phyloP scores from a whole-genome alignment of 2,888 invertebrate species.

The Harpalus rubripes region DNA sequence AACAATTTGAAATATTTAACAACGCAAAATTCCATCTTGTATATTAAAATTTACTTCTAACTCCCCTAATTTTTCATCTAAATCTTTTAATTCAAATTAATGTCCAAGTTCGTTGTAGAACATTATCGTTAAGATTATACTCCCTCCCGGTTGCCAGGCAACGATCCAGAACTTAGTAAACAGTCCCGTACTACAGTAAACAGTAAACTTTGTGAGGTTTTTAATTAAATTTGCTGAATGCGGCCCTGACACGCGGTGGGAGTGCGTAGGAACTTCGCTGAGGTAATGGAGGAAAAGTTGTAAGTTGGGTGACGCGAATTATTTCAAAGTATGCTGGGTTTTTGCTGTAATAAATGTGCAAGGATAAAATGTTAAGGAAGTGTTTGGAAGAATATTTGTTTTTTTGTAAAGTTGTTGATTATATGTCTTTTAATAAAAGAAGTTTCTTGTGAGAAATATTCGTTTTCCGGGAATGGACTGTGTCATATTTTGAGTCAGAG shows the following conservation, averaged over 20 bases:
- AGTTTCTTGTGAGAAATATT: background rate
- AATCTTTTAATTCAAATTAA: constrained; percentile 16
- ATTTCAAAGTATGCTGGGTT: background rate
- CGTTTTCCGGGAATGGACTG: too few relatives aligned
- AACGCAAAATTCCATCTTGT: background rate
- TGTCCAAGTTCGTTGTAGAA: background rate
- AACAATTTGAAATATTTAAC: background rate
- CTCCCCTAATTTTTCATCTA: background rate
- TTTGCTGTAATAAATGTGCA: background rate
- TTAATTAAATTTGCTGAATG: constrained; percentile 14
- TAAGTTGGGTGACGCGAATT: background rate
- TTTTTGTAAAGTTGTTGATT: background rate
- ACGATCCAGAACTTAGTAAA: background rate
- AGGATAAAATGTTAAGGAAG: background rate
- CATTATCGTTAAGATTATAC: background rate
- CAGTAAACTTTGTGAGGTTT: background rate
- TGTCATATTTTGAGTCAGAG: too few relatives aligned
- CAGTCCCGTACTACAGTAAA: background rate
- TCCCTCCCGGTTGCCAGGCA: background rate
- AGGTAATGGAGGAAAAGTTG: background rate
- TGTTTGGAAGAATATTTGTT: background rate
- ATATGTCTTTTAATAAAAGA: background rate
- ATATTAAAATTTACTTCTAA: background rate
- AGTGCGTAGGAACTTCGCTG: background rate
- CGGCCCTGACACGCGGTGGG: background rate